phyloP scores from a whole-genome alignment of 2,888 invertebrate species.

The Andricus quercusramuli region DNA sequence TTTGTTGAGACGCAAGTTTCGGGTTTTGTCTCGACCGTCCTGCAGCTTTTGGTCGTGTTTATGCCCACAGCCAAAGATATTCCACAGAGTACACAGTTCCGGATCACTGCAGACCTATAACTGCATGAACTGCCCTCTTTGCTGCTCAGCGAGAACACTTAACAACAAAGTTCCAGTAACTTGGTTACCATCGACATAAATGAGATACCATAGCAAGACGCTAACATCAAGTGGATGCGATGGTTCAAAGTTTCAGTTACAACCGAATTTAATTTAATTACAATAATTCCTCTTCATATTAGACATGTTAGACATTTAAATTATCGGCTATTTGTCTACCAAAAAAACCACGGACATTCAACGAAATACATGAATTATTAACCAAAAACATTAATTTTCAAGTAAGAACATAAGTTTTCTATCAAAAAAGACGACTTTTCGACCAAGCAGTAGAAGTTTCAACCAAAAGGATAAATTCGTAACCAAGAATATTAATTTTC shows the following conservation, averaged over 20 bases:
- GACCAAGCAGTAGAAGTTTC: too few relatives aligned
- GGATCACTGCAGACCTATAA: conserved; percentile 23
- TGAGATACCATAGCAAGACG: conserved; percentile 6
- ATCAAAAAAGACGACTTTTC: too few relatives aligned
- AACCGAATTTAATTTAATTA: too few relatives aligned
- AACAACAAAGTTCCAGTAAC: conserved; percentile 13
- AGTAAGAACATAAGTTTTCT: too few relatives aligned
- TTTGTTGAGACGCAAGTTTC: conserved; percentile 15
- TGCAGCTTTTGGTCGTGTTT: conserved; percentile 26
- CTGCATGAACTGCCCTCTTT: conserved; percentile 1
- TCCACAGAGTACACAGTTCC: background rate
- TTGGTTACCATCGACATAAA: conserved; percentile 1
- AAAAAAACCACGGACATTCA: too few relatives aligned
- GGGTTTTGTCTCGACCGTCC: conserved; percentile 5
- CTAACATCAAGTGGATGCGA: background rate
- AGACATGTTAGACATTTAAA: too few relatives aligned
- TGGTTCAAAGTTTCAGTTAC: background rate
- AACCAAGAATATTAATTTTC: too few relatives aligned
- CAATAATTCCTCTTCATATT: too few relatives aligned
- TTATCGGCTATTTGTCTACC: too few relatives aligned
- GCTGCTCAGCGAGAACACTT: conserved; percentile 13
- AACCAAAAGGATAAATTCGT: too few relatives aligned
- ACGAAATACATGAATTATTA: too few relatives aligned
- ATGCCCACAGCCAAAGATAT: background rate
- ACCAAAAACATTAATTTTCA: too few relatives aligned